Percentiles rank a stretch among this genome's conserved stretches.
Evolutionary conservation across 2,113 vertebrate species (phyloP).

Genomic region (Orcinus orca): DNA sequence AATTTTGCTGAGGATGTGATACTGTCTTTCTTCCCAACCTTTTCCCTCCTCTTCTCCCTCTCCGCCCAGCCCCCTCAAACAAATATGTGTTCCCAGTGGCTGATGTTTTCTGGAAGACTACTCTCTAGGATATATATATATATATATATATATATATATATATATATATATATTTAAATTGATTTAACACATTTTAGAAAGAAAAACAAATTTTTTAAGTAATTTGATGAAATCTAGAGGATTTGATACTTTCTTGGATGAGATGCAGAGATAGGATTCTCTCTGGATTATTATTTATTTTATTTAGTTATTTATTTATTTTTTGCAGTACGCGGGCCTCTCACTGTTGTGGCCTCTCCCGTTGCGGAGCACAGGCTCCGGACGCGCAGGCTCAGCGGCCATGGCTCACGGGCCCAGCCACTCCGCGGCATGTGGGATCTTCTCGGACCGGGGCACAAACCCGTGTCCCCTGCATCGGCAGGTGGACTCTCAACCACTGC

Average conservation of each 20-base stretch:
- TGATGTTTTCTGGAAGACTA: slow-evolving; percentile 9
- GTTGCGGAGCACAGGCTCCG: no score
- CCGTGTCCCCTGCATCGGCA: no score
- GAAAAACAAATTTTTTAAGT: slow-evolving; percentile 13
- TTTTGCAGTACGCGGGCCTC: no score
- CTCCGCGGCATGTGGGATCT: no score
- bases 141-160: background rate
- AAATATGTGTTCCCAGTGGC: background rate
- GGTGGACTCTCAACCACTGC: no score
- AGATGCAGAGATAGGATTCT: background rate
- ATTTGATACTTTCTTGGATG: background rate
- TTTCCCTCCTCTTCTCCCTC: fast-evolving
- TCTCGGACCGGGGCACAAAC: no score
- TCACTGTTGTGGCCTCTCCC: no score
- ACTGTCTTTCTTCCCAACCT: background rate
- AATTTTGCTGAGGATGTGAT: background rate
- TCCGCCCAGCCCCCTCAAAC: background rate
- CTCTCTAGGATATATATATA: background rate
- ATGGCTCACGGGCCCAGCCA: fast-evolving
- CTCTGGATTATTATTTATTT: background rate
- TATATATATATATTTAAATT: background rate
- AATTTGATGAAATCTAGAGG: background rate
- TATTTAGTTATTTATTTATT: no score
- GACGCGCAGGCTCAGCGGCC: no score
- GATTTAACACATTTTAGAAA: slow-evolving; percentile 8